Evolutionary conservation across 2,888 invertebrate genomes (phyloP).

Genomic region (Thera obeliscata): DNA sequence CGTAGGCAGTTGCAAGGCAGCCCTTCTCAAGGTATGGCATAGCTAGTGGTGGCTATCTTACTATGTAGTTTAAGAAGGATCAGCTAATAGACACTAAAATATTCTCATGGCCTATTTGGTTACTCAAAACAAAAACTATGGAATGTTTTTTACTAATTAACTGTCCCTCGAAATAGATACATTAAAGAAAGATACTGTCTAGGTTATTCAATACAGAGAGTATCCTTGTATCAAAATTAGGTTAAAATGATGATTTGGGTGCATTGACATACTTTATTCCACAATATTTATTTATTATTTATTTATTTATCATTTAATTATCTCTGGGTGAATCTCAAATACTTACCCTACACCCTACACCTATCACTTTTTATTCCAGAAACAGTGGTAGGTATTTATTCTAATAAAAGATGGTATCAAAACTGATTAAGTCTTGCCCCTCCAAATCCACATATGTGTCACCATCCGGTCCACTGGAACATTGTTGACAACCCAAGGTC

Average conservation of each 20-base stretch:
- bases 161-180: too few species aligned
- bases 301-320: conserved; percentile 47
- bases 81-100: too few species aligned
- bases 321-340: conserved; percentile 23
- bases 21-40: conserved; percentile 66
- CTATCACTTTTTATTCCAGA: neutral
- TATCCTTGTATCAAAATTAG: conserved; percentile 36
- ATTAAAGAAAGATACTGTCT: too few species aligned
- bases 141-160: too few species aligned
- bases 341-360: neutral
- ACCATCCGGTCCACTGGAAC: too few species aligned
- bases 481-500: too few species aligned
- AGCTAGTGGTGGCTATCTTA: neutral
- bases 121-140: too few species aligned
- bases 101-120: too few species aligned
- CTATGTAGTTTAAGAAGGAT: neutral
- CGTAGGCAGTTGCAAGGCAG: conserved; percentile 89
- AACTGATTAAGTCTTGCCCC: neutral
- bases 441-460: too few species aligned
- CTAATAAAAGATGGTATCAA: neutral
- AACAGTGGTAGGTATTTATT: neutral
- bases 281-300: too few species aligned
- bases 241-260: conserved; percentile 43
- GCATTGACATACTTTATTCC: conserved; percentile 43
- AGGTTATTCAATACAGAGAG: too few species aligned